Evolutionary conservation across 2,888 invertebrate species (phyloP), one percentile per base, ranked within the genome.

Genomic region (Galerucella nymphaeae): DNA sequence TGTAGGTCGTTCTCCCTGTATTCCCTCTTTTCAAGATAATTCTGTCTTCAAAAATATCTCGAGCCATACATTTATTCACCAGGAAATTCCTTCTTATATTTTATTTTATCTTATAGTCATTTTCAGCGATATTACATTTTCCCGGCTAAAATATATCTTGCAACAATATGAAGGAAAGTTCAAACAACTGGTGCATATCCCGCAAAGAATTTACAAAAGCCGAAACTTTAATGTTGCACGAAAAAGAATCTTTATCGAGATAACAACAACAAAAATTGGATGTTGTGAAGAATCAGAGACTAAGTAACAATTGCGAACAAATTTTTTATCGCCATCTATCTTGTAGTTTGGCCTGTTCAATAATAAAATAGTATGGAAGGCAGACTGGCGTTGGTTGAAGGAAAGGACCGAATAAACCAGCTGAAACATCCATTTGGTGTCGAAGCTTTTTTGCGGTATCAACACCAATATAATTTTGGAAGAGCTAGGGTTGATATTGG

Each of bases 121-220:
- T 45, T 45, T 45, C 45, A 45, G 45, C 45, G 45, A 45, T 45
- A 45, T 45, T 45, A 45, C 45, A 45, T 45, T 45, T 45, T 45
- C 14, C 45, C 45, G 14, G 13, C 45, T 45, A 13, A 45, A 45
- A 45, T 45, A 45, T 45, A 45, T 45, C 45, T 45, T 14, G 45
- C 45, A 45, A 45, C 45, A 45, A 1, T 45, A 45, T 45, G 45
- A 45, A 14, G 45, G 45, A 45, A 45, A 45, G 45, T 45, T 45
- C 45, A 45, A 45, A 45, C 45, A 45, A 45, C 45, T 45, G 45
- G 45, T 45, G 45, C 45, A 45, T 13, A 45, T 45, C 45, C 45
- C 45, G 45, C 14, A 13, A 45, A 14, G 14, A 45, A 13, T 45
- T 45, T 4, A 11, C 11, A 45, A 45, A 45, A 14, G 13, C 45